Conservation (phyloP, 2,113 vertebrate genomes). For the Oriolus oriolus region DNA sequence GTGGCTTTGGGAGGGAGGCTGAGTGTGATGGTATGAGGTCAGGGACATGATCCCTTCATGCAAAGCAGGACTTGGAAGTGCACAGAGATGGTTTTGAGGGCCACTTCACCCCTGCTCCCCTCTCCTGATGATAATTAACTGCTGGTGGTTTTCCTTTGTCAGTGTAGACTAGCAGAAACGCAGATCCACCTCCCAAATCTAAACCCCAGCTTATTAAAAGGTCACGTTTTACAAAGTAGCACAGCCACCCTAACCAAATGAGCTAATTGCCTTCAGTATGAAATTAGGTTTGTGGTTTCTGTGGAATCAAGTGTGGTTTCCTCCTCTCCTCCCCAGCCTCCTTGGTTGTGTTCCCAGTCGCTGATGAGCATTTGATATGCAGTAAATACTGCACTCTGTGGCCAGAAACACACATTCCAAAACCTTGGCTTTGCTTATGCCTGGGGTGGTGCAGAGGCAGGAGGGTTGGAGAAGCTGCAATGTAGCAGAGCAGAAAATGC, state of each 20-base stretch:
- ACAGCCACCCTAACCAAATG: not conserved
- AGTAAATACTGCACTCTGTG: not conserved
- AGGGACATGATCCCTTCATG: fast-evolving
- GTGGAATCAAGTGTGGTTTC: not conserved
- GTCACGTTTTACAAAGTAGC: not conserved
- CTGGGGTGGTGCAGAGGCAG: fast-evolving
- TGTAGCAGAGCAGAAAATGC: not conserved
- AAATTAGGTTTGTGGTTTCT: not conserved
- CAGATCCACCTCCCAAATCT: not conserved
- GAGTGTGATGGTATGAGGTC: fast-evolving
- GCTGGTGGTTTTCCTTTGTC: not conserved
- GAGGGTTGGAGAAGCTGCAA: not conserved
- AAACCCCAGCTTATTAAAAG: not conserved
- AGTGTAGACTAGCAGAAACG: not conserved
- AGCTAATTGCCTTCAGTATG: not conserved
- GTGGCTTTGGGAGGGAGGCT: not conserved
- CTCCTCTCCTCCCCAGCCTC: not conserved
- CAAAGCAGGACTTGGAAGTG: not conserved
- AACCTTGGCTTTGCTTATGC: fast-evolving
- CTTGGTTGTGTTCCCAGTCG: not conserved
- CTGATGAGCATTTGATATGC: not conserved
- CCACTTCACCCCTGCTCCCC: not conserved
- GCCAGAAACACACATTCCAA: not conserved
- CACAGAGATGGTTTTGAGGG: not conserved
- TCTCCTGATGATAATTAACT: not conserved